Evolutionary conservation across 1,140 invertebrate genomes (phyloP), one percentile per base, ranked within the genome.

Genomic region (Drosophila prosaltans): DNA sequence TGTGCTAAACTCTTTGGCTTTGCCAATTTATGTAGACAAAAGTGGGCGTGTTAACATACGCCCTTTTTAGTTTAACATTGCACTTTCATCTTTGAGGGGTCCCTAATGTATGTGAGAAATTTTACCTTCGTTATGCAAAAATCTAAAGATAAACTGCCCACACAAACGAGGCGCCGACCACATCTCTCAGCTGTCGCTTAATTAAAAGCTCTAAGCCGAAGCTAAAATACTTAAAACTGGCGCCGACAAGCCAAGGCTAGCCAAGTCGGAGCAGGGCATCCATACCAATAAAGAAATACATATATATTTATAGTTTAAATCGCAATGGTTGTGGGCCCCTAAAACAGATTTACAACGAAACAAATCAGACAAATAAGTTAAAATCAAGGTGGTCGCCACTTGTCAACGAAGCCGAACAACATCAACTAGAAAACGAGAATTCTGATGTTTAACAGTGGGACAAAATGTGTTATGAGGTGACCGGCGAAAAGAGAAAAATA

Each of bases 341-440:
- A 16, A 51, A 71, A 82, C 81, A 84, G 65, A 70, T 85, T 85
- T 81, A 85, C 81, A 81, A 74, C 48, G 54, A 74, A 74, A 67
- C 63, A 72, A 69, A 83, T 79, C 79, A 76, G 64, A 28, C 21
- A 60, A 74, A 85, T 85, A 81, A 85, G 74, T 75, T 65, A 82
- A 81, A 79, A 66, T 72, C 79, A 57, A 80, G 80, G 82, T 86
- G 80, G 82, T 88, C 83, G 76, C 69, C 26, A 82, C 76, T 76
- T 86, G 74, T 88, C 72, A 79, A 81, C 74, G 72, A 24, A 24
- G 28, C 9, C 1, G 1, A 28, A 26, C 65, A 39, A 63, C 43
- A 64, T 40, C 45, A 62, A 67, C 30, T 30, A 61, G 21, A 57
- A 28, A 32, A 55, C n/a, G 61, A 43, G 30, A 32, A 63, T 68